Base-by-base conservation (phyloP, 2,888 invertebrate species). In the Heteromurus nitidus region DNA sequence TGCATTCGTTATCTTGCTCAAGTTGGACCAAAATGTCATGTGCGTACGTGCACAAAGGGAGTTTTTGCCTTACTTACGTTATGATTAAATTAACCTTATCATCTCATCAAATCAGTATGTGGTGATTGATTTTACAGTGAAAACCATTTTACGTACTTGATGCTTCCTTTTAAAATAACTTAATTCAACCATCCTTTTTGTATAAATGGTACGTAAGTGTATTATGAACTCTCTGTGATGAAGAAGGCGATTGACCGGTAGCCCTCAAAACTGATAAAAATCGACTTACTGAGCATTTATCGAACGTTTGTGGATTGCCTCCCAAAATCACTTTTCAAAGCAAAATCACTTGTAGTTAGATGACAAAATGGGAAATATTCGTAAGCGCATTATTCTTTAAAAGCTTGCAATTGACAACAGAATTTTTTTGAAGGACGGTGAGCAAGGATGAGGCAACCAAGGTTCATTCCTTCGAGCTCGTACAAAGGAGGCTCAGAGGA, bases 121-220 rank as follows among this genome's bases (percentile, higher is more conserved):
- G 20, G 18, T 70, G 60, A 70, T 70, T 70, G 70, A 70, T 70
- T 70, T 58, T 58, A 36, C 69, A 69, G 36, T 55, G 69, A 69
- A 55, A 55, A 30, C 20, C 20, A 28, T 3, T 24, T 7, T 24
- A 53, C 13, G 24, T 5, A 53, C 20, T 22, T 53, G 24, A 7
- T 5, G 18, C 53, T n/a, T 53, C 53, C 53, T 53, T 53, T 20
- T 53, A 53, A 53, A 53, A 53, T 53, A 53, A 3, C 36, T 47
- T 47, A 47, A 47, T 47, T 47, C 47, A 13, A n/a, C n/a, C n/a
- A n/a, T n/a, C n/a, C n/a, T n/a, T n/a, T n/a, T n/a, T n/a, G n/a
- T n/a, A n/a, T n/a, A n/a, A n/a, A n/a, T n/a, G n/a, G n/a, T n/a
- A n/a, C 47, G n/a, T 5, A 47, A 47, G n/a, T 16, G 13, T 36